Conservation (phyloP, 2,888 invertebrate species). For the Itoplectis maculator region DNA sequence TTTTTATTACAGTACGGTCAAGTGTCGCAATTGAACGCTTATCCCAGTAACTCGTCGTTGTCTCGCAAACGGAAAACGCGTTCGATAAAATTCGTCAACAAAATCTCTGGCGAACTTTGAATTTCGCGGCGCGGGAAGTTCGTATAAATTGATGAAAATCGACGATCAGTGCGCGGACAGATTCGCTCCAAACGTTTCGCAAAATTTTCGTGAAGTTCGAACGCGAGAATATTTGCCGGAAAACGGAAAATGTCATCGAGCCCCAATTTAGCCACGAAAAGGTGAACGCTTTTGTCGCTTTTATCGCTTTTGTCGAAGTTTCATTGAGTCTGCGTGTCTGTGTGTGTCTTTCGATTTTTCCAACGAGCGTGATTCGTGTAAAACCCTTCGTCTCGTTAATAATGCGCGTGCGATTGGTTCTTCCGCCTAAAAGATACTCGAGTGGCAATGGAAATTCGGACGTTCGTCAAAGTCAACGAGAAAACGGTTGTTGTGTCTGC, state of each 20-base stretch:
- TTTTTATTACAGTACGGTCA: conserved; percentile 1
- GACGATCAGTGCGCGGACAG: conserved; percentile 25
- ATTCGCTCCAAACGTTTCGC: neutral
- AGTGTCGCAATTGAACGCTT: conserved; percentile 6
- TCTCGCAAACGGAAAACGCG: conserved; percentile 10
- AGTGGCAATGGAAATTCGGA: conserved; percentile 34
- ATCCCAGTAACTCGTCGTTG: conserved; percentile 29
- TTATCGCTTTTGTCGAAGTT: conserved; percentile 8
- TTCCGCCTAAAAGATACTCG: conserved; percentile 21
- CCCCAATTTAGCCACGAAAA: neutral
- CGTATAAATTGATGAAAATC: conserved; percentile 9
- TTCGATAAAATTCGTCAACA: conserved; percentile 3
- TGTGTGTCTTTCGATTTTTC: conserved; percentile 20
- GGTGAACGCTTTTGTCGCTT: conserved; percentile 28
- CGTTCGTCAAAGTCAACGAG: conserved; percentile 29
- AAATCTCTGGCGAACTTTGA: neutral
- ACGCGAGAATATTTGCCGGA: conserved; percentile 3
- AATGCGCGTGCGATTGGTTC: conserved; percentile 35
- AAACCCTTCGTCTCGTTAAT: conserved; percentile 7
- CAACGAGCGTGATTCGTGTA: conserved; percentile 6
- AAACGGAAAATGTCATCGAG: neutral
- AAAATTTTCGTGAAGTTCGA: neutral
- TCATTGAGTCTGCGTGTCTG: conserved; percentile 10
- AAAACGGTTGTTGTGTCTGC: conserved; percentile 40
- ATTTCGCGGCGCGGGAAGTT: neutral